Percentiles rank a stretch among this genome's conserved stretches.
phyloP scores from a whole-genome alignment of 1,140 invertebrate genomes.

The Drepana arcuata region DNA sequence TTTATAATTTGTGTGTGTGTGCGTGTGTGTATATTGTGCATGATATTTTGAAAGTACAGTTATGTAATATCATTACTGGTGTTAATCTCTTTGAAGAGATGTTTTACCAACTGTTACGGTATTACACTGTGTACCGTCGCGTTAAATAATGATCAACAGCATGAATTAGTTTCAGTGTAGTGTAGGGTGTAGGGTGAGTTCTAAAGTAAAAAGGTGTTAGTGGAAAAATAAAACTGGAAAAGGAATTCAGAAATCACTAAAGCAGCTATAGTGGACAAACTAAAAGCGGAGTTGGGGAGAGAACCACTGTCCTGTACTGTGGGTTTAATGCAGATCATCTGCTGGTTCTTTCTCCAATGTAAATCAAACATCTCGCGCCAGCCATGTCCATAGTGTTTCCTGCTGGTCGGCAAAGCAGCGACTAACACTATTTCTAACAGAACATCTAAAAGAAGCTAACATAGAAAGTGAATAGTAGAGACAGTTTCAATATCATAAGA shows the following conservation, averaged over 20 bases:
- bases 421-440: constrained; percentile 14
- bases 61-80: constrained; percentile 5
- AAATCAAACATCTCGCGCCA: constrained; percentile 20
- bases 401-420: constrained; percentile 40
- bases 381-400: constrained; percentile 18
- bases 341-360: constrained; percentile 13
- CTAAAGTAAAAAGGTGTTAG: neutral
- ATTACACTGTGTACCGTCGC: no score
- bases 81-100: constrained; percentile 14
- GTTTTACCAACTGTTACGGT: constrained; percentile 5
- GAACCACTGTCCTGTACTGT: no score
- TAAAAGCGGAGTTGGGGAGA: no score
- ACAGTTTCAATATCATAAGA: neutral
- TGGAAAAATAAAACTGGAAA: neutral
- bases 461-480: constrained; percentile 5
- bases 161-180: no score
- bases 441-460: constrained; percentile 18
- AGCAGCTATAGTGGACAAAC: neutral
- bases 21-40: constrained; percentile 3
- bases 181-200: no score
- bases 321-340: neutral
- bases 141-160: no score
- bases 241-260: no score
- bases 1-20: constrained; percentile 11
- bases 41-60: neutral